phyloP scores from a whole-genome alignment of 2,113 vertebrate genomes.

The Panthera leo region DNA sequence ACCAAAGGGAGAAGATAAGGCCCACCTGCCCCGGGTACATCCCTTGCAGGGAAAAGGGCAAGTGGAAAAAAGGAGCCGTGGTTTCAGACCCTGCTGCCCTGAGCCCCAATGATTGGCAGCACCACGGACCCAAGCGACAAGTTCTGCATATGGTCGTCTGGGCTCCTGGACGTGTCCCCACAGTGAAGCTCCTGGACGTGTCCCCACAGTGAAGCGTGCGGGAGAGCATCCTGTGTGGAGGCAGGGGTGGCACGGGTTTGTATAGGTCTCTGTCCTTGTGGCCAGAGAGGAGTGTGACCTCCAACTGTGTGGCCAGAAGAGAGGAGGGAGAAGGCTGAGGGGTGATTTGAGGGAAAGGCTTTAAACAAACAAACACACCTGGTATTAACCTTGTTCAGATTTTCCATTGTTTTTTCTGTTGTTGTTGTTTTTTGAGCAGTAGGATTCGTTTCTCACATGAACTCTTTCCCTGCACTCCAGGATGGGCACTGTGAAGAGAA shows the following conservation, averaged over 20 bases:
- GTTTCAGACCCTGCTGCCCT: accelerated
- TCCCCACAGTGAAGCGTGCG: neutral
- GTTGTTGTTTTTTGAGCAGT: neutral
- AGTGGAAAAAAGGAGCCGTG: neutral
- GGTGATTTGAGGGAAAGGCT: neutral
- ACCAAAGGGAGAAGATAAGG: neutral
- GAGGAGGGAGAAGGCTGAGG: neutral
- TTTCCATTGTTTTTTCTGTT: neutral
- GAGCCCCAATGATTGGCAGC: neutral
- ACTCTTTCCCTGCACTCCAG: neutral
- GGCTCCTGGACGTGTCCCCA: neutral
- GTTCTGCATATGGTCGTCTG: neutral
- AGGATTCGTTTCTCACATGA: neutral
- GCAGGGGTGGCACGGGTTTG: neutral
- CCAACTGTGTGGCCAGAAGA: accelerated
- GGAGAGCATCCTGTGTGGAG: neutral
- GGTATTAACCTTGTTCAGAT: neutral
- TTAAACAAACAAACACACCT: neutral
- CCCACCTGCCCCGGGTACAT: neutral
- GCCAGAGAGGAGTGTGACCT: neutral
- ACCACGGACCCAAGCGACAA: accelerated
- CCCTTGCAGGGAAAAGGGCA: neutral
- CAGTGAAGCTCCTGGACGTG: neutral
- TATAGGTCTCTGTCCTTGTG: neutral
- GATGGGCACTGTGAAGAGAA: neutral